Evolutionary conservation across 1,140 invertebrate species (phyloP), one percentile per base, ranked within the genome.

Genomic region (Magallana ariakensis): DNA sequence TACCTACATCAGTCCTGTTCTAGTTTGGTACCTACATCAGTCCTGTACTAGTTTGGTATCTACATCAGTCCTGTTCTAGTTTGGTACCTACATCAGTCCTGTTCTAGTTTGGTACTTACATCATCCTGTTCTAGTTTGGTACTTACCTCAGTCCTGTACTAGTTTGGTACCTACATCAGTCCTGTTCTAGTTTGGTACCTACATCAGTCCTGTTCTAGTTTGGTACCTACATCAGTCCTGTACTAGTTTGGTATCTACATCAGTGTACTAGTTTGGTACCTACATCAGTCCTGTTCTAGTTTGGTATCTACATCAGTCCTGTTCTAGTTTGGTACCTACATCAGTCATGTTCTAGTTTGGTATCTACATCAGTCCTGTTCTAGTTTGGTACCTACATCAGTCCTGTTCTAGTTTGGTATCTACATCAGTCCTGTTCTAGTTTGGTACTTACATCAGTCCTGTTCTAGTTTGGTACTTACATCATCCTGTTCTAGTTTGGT

Each of bases 291-390:
- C n/a, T 70, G 9, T 19, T 4, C 62, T 22, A 70, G 19, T 70
- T 11, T 19, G n/a, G 8, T 8, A 19, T 19, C 22, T 19, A 1
- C 19, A 22, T 22, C 16, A 9, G 16, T 70, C 19, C 0, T 33
- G 62, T 70, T 9, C 16, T 13, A 70, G 16, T 70, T 11, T 53
- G 13, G 8, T 46, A 90, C 92, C 90, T 91, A 95, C 93, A 93
- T 97, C 97, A 0, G 96, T 96, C n/a, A 95, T 94, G 0, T 96
- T 46, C 97, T 1, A 97, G 91, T 6, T 96, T 96, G 97, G 16
- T 22, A 66, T n/a, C 22, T 66, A 19, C 62, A 66, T 66, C 62
- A 22, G 62, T 70, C 19, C 6, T 70, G 9, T 10, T 4, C 22
- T 22, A 70, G 19, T 70, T 11, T 19, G n/a, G 8, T 0, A 19